phyloP scores from a whole-genome alignment of 30 jellyfish, hydroid and myxozoan species.

The Rhopilema esculentum region DNA sequence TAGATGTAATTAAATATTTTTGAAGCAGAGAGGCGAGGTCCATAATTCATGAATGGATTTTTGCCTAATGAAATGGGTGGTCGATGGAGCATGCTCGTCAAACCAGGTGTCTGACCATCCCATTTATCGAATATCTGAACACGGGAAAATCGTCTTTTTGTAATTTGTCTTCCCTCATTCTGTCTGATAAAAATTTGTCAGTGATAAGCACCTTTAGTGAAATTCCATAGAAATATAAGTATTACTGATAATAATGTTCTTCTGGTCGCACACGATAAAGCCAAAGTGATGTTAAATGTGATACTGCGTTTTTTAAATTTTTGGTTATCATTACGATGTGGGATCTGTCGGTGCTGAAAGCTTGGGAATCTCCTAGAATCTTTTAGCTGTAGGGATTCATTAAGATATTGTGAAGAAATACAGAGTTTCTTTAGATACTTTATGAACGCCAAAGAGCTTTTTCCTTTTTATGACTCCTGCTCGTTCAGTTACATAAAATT shows the following conservation, averaged over 20 bases:
- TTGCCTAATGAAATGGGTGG: neutral
- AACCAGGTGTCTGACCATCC: neutral
- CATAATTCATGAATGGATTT: too few relatives aligned
- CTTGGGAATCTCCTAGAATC: too few relatives aligned
- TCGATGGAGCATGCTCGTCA: neutral
- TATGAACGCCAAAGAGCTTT: too few relatives aligned
- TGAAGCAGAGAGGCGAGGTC: too few relatives aligned
- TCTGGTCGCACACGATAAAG: neutral
- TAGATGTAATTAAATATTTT: too few relatives aligned
- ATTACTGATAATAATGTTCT: neutral
- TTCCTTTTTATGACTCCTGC: too few relatives aligned
- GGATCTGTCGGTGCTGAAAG: too few relatives aligned
- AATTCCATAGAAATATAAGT: neutral
- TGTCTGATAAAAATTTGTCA: neutral
- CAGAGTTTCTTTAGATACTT: too few relatives aligned
- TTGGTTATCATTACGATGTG: too few relatives aligned
- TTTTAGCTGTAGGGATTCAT: too few relatives aligned
- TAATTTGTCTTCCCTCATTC: neutral
- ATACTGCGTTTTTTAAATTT: neutral
- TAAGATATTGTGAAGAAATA: too few relatives aligned
- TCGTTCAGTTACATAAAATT: too few relatives aligned
- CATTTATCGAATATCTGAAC: neutral
- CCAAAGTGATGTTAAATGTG: neutral
- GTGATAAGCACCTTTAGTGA: neutral
- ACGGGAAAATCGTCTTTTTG: neutral